These are phyloP conservation scores for Dysmachus trigonus DNA, from an alignment of 2,888 invertebrate genomes.

Conservation along the genomic window DNA sequence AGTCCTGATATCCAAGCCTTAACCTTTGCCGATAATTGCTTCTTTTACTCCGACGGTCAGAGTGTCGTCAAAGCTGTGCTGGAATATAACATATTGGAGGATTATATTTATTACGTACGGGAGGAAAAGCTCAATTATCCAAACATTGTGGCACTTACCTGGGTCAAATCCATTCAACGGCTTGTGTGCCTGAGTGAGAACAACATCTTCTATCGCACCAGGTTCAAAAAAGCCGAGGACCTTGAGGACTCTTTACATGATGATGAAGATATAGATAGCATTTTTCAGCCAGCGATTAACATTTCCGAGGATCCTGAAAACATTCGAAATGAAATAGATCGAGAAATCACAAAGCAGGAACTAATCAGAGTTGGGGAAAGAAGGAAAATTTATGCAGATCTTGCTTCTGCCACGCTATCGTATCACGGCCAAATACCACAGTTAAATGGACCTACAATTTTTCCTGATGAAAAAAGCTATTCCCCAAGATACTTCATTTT, in stretches of 20 bases:
- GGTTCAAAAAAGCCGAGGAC: slow-evolving; percentile 46
- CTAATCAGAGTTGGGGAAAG: background rate
- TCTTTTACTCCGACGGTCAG: slow-evolving; percentile 54
- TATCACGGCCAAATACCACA: slow-evolving; percentile 54
- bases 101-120: slow-evolving; percentile 54
- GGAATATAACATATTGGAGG: slow-evolving; percentile 51
- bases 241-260: background rate
- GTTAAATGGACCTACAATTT: slow-evolving; percentile 26
- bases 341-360: slow-evolving; percentile 30
- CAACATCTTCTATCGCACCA: slow-evolving; percentile 59
- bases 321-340: slow-evolving; percentile 7
- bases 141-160: slow-evolving; percentile 60
- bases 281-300: background rate
- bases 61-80: slow-evolving; percentile 57
- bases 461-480: background rate
- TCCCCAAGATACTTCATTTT: slow-evolving; percentile 39
- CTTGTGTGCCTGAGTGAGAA: slow-evolving; percentile 61
- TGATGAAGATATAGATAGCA: background rate
- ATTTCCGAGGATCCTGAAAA: slow-evolving; percentile 31
- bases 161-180: slow-evolving; percentile 55
- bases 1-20: slow-evolving; percentile 28
- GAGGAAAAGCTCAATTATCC: slow-evolving; percentile 54
- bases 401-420: slow-evolving; percentile 46
- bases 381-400: background rate
- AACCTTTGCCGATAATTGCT: slow-evolving; percentile 40